Conservation (phyloP, 2,113 vertebrate genomes). For the Nibea albiflora region DNA sequence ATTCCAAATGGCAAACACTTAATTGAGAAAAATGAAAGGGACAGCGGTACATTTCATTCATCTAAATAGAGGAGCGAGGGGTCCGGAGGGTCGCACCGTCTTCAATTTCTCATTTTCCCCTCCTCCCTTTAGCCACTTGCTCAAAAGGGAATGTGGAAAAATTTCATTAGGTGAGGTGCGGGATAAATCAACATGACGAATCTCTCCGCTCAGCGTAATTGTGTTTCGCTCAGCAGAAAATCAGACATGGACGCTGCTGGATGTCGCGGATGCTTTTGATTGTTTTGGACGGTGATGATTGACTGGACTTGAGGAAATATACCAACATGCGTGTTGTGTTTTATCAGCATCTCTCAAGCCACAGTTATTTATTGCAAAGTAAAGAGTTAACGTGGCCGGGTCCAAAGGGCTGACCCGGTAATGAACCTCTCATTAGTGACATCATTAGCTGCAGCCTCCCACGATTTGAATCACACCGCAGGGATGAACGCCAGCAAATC, state of each 20-base stretch:
- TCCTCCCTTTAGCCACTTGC: slow-evolving; percentile 55
- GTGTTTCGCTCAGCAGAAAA: slow-evolving; percentile 79
- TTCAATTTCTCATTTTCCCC: slow-evolving; percentile 53
- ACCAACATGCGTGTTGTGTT: neutral
- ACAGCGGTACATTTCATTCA: slow-evolving; percentile 74
- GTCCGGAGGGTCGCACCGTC: slow-evolving; percentile 49
- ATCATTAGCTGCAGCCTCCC: slow-evolving; percentile 60
- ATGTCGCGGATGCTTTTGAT: slow-evolving; percentile 44
- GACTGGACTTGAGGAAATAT: neutral
- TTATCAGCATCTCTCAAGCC: neutral
- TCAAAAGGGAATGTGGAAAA: slow-evolving; percentile 70
- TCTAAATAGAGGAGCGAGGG: slow-evolving; percentile 65
- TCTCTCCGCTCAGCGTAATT: slow-evolving; percentile 73
- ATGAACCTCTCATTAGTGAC: slow-evolving; percentile 80
- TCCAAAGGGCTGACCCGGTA: slow-evolving; percentile 63
- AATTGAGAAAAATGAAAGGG: slow-evolving; percentile 83
- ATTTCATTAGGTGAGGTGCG: slow-evolving; percentile 76
- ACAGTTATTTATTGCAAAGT: slow-evolving; percentile 26
- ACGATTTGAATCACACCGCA: slow-evolving; percentile 45
- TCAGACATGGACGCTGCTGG: slow-evolving; percentile 32
- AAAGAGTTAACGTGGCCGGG: slow-evolving; percentile 38
- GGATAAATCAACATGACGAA: slow-evolving; percentile 83
- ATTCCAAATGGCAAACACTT: slow-evolving; percentile 77
- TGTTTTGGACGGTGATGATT: slow-evolving; percentile 37
- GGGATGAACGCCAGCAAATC: slow-evolving; percentile 41